A percentile compares a stretch with the other conserved stretches of the same genome.
Evolutionary conservation across 2,797 vertebrate species (phyloP).

Genomic region (Spinibarbus caldwelli): DNA sequence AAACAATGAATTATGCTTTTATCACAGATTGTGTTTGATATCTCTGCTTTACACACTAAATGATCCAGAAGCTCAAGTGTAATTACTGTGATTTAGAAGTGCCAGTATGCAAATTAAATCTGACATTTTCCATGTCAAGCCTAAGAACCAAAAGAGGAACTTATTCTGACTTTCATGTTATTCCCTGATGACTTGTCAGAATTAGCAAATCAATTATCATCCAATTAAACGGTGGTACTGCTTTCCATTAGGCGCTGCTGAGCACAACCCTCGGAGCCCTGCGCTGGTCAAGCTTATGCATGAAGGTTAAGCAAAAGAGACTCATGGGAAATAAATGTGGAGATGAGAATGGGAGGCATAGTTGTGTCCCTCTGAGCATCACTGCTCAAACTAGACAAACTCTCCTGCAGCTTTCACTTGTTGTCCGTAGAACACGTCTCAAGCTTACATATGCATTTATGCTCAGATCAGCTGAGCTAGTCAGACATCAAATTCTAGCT

Average conservation of each 20-base stretch:
- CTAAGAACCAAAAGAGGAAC: constrained; percentile 15
- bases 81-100: constrained; percentile 41
- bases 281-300: constrained; percentile 50
- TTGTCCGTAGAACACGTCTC: background rate
- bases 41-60: background rate
- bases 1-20: background rate
- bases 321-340: constrained; percentile 47
- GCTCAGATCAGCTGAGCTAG: background rate
- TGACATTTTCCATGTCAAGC: constrained; percentile 28
- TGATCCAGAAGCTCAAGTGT: constrained; percentile 26
- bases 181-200: constrained; percentile 31
- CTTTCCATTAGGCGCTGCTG: constrained; percentile 42
- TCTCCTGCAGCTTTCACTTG: background rate
- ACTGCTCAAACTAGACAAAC: background rate
- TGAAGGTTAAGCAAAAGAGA: constrained; percentile 35
- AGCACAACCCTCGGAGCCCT: constrained; percentile 35
- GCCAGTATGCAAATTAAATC: constrained; percentile 29
- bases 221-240: constrained; percentile 51
- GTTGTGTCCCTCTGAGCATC: background rate
- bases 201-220: constrained; percentile 41
- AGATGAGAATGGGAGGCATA: constrained; percentile 25
- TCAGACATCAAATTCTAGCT: background rate
- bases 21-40: background rate
- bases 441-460: background rate
- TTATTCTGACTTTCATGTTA: constrained; percentile 29